Evolutionary conservation across 2,888 invertebrate species (phyloP), one percentile per base, ranked within the genome.

Genomic region (Pseudococcus viburni): DNA sequence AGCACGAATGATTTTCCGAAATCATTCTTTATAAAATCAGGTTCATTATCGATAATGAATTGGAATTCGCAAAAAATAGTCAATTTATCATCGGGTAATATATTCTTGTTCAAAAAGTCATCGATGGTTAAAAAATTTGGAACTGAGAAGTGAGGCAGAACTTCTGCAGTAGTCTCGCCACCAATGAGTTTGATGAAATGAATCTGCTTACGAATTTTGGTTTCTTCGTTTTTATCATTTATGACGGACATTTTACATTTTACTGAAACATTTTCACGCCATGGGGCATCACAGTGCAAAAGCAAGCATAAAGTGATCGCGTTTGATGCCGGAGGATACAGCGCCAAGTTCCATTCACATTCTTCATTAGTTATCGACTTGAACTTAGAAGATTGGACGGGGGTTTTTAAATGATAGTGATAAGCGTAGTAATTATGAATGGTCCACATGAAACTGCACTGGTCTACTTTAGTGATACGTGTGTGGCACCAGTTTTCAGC

Each of bases 1-100:
- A 97, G 96, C 46, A 48, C 9, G 12, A 48, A 48, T 48, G 46
- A 48, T 48, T 48, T 11, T 48, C 12, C 46, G 46, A 94, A 48
- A 48, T 48, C 8, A 48, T 8, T 8, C 3, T 12, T 12, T 48
- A 33, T 33, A 33, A 33, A 33, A 33, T 33, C 3, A 33, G 26
- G 26, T 33, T 33, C 26, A 33, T 33, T 33, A 33, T 33, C 26
- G 26, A 33, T 33, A 33, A 33, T 33, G 26, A 33, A 33, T 33
- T 33, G 26, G 3, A 33, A 33, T 33, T 33, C 51, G 51, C 51
- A 59, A 19, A 59, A 59, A 59, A 59, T 19, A 19, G 59, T 59
- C 19, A 59, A 19, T 1, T n/a, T 9, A 7, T 19, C 59, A 9
- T 59, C 59, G 7, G 6, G 6, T 19, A 59, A 59, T 11, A 59